Base-by-base conservation (phyloP, 2,113 vertebrate genomes). In the Passer domesticus region DNA sequence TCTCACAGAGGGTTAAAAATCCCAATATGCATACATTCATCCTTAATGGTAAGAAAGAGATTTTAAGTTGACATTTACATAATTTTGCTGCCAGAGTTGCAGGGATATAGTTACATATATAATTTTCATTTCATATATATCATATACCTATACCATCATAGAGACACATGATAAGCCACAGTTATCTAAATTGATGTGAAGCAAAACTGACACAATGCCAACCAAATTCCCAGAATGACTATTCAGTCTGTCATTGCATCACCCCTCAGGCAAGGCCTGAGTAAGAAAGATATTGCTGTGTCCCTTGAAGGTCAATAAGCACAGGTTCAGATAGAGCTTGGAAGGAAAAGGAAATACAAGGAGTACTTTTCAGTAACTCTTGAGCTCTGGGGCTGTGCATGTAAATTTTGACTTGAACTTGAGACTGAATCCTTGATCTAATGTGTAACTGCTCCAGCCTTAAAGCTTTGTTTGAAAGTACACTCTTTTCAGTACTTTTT, bases 181-280 rank as follows among this genome's bases (percentile, higher is more conserved):
- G 59, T 82, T 83, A 80, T 37, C 78, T 80, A 90, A 95, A 96
- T 30, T 70, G 74, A 90, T 46, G 43, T 15, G 75, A 73, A 92
- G 72, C 53, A 85, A 94, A 91, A 93, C 75, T 83, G 96, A 94
- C 79, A 91, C n/a, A 55, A 75, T 52, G 82, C 90, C 94, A 95
- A 11, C 31, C 58, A 85, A 90, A 95, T 88, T 90, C 94, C 60
- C 62, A 66, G 78, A 79, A 69, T 30, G 67, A 90, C 87, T 83
- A 80, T 82, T 89, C 53, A 84, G 62, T 60, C 88, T 90, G 84
- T 83, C 82, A 87, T 20, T 76, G 58, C 77, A 69, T 64, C 68
- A 63, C 37, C 85, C 88, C 75, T 79, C 70, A 68, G 82, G 92
- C 82, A 93, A 69, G 68, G 67, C n/a, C 75, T 43, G 55, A 86